A percentile compares a stretch with the other conserved stretches of the same genome.
phyloP scores from a whole-genome alignment of 2,113 vertebrate genomes.

The Martes martes region DNA sequence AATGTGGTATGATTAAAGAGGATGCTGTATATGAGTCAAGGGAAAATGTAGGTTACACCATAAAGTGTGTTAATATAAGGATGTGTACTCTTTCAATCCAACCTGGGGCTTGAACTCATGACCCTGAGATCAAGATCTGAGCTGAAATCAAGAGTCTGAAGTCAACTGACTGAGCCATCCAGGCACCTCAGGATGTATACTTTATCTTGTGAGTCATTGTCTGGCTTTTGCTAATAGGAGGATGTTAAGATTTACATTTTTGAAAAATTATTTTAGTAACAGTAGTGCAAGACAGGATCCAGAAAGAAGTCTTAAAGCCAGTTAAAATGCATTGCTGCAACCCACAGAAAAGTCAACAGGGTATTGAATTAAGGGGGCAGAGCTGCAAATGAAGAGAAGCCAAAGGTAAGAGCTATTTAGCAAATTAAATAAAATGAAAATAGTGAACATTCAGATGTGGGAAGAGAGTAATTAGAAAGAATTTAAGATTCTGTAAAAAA shows the following conservation, averaged over 20 bases:
- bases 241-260: neutral
- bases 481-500: neutral
- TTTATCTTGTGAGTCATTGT: neutral
- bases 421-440: neutral
- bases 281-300: neutral
- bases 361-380: neutral
- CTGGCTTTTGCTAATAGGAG: neutral
- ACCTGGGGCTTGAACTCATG: neutral
- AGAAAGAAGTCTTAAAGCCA: neutral
- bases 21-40: neutral
- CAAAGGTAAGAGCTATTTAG: neutral
- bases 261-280: neutral
- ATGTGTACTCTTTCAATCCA: neutral
- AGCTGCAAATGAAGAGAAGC: neutral
- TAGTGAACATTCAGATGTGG: neutral
- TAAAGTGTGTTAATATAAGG: neutral
- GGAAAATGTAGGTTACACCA: neutral
- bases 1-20: neutral
- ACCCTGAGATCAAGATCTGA: neutral
- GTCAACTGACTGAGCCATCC: neutral
- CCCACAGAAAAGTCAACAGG: neutral
- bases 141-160: neutral
- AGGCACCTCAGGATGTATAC: neutral
- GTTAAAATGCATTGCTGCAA: neutral
- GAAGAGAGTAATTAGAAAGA: neutral